Evolutionary conservation across 2,888 invertebrate species (phyloP).

Genomic region (Subacronicta megacephala): DNA sequence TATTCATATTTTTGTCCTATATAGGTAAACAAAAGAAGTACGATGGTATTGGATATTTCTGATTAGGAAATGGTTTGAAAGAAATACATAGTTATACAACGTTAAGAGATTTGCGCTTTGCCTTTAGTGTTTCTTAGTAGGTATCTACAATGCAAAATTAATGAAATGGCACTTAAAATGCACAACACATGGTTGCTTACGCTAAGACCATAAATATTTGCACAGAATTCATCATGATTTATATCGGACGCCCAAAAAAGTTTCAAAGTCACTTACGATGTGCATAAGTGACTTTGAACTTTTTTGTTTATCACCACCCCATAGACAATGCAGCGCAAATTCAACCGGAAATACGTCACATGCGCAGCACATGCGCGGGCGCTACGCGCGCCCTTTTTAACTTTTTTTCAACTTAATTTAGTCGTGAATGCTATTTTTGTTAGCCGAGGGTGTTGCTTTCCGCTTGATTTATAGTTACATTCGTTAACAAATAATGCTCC

Average conservation of each 20-base stretch:
- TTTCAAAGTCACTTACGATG: too few relatives aligned
- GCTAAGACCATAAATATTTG: too few relatives aligned
- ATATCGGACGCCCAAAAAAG: constrained; percentile 3
- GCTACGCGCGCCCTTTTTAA: constrained; percentile 80
- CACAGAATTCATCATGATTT: too few relatives aligned
- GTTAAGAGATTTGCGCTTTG: too few relatives aligned
- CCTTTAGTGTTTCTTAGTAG: too few relatives aligned
- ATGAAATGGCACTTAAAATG: not conserved
- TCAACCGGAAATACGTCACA: constrained; percentile 86
- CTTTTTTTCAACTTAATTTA: constrained; percentile 71
- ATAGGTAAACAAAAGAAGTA: too few relatives aligned
- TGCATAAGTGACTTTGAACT: constrained; percentile 64
- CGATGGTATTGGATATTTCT: too few relatives aligned
- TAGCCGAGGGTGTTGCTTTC: constrained; percentile 72
- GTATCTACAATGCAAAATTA: not conserved
- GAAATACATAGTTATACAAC: too few relatives aligned
- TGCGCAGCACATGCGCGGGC: constrained; percentile 83
- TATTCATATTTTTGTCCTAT: too few relatives aligned
- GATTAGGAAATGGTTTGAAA: too few relatives aligned
- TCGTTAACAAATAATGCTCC: constrained; percentile 52
- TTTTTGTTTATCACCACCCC: constrained; percentile 63
- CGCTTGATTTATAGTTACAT: constrained; percentile 77
- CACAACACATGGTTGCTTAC: not conserved
- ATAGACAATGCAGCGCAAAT: constrained; percentile 78
- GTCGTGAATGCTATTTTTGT: constrained; percentile 76